Percentiles rank a stretch among this genome's conserved stretches.
Conservation (phyloP, 2,888 invertebrate species). For the Sinopyrophorus schimmeli region DNA sequence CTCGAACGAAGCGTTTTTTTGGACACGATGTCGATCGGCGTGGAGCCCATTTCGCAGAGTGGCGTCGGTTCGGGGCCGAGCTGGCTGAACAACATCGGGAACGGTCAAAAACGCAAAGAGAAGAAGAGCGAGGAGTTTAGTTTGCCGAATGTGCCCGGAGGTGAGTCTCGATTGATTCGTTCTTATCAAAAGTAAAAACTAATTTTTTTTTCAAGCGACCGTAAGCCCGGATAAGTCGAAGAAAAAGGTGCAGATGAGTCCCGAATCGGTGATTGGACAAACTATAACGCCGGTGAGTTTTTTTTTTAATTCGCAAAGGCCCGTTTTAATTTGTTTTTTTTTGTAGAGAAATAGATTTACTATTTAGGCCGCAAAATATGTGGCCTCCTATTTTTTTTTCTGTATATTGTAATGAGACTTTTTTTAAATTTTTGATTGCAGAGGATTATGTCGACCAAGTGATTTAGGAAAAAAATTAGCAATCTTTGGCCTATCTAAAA, state of each 20-base stretch:
- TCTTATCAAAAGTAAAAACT: neutral
- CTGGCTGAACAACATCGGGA: slow-evolving; percentile 41
- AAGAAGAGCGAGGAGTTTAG: slow-evolving; percentile 58
- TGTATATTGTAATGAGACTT: neutral
- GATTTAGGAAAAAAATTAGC: no score
- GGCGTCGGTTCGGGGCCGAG: slow-evolving; percentile 26
- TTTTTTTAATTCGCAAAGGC: no score
- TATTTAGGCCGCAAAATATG: neutral
- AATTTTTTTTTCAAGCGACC: slow-evolving; percentile 5
- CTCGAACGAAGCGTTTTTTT: slow-evolving; percentile 42
- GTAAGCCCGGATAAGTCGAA: slow-evolving; percentile 14
- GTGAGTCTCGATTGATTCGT: slow-evolving; percentile 54
- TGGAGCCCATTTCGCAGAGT: slow-evolving; percentile 39
- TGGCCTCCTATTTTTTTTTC: neutral
- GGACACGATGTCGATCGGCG: slow-evolving; percentile 38
- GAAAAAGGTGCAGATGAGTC: slow-evolving; percentile 26
- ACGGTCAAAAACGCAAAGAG: slow-evolving; percentile 40
- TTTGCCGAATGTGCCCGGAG: slow-evolving; percentile 66
- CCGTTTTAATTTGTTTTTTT: neutral
- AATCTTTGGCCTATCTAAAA: no score
- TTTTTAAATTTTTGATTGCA: slow-evolving; percentile 12
- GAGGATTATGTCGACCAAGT: slow-evolving; percentile 16
- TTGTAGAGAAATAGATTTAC: neutral
- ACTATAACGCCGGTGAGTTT: slow-evolving; percentile 28
- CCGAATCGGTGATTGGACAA: slow-evolving; percentile 15